Base-by-base conservation (phyloP, 2,113 vertebrate species). In the Clupea harengus region DNA sequence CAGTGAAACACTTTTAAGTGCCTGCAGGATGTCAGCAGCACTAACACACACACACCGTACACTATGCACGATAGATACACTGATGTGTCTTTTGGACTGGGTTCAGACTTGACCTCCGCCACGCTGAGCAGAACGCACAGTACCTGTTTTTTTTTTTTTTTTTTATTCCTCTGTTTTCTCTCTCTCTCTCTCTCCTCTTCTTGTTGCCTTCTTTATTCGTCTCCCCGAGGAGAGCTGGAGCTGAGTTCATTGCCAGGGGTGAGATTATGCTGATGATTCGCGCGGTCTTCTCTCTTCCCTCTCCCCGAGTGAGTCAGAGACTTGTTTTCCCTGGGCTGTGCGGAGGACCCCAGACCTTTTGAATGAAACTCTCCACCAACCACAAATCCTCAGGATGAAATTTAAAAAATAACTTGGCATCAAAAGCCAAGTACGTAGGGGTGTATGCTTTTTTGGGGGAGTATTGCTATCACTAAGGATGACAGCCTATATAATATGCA, bases 281-380 rank as follows among this genome's bases (percentile, higher is more conserved):
- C 87, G 89, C 85, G 89, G 49, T 57, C 86, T 84, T 92, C 88
- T 85, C 84, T 87, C 87, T 46, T 89, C 50, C 90, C 83, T 89
- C 84, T 82, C 80, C 82, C 85, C 83, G 86, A 92, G 88, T 91
- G 89, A 93, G 85, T 93, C 90, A 82, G 83, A 86, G 84, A 84
- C 28, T 2, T 17, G 28, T 78, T 78, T 78, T 78, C 72, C 13
- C 72, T 39, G 10, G 11, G 54, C 54, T 39, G 72, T 32, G 32
- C 39, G 32, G 13, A 39, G 72, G 72, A 39, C 72, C 72, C 28
- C 5, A 78, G 72, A 78, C 72, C 72, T 39, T 64, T 39, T 78
- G 72, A 78, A 78, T 78, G 72, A 78, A 78, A 78, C 72, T 39
- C 72, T 11, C 28, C 72, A 39, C 72, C 32, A 78, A 5, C 72